Conservation (phyloP, 2,888 invertebrate species). For the Schizaphis graminum region DNA sequence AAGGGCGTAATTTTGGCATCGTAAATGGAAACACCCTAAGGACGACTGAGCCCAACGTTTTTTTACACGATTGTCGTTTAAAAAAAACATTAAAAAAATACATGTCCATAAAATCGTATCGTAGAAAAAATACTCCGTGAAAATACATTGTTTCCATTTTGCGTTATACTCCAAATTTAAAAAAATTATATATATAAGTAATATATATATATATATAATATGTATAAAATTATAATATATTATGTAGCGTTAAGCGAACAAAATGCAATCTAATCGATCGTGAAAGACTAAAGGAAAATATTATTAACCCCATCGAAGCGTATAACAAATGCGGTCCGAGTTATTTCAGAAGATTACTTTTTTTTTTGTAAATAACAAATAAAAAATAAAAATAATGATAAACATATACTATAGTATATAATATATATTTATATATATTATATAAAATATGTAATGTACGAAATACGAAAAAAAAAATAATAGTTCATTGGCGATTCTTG, state of each 20-base stretch:
- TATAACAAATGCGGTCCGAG: slow-evolving; percentile 60
- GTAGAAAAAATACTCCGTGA: slow-evolving; percentile 56
- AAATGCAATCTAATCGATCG: slow-evolving; percentile 65
- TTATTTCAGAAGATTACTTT: slow-evolving; percentile 62
- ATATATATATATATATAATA: slow-evolving; percentile 25
- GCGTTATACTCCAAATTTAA: slow-evolving; percentile 49
- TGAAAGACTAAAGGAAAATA: slow-evolving; percentile 61
- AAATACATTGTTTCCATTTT: slow-evolving; percentile 64
- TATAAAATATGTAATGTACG: slow-evolving; percentile 39
- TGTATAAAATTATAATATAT: slow-evolving; percentile 14
- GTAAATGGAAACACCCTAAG: slow-evolving; percentile 40
- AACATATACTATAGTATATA: slow-evolving; percentile 36
- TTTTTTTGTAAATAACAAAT: slow-evolving; percentile 59
- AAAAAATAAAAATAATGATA: slow-evolving; percentile 59
- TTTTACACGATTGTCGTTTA: not conserved
- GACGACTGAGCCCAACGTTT: not conserved
- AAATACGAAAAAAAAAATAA: slow-evolving; percentile 65
- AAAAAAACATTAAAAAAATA: not conserved
- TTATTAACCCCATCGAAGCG: slow-evolving; percentile 63
- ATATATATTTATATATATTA: slow-evolving; percentile 23
- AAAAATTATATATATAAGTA: slow-evolving; percentile 4
- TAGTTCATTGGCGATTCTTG: slow-evolving; percentile 67
- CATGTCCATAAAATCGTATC: not conserved
- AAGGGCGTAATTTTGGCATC: not conserved
- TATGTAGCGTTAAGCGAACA: slow-evolving; percentile 64